These are phyloP conservation scores for Dryadula phaetusa DNA, from an alignment of 2,888 invertebrate species.

Conservation along the genomic window DNA sequence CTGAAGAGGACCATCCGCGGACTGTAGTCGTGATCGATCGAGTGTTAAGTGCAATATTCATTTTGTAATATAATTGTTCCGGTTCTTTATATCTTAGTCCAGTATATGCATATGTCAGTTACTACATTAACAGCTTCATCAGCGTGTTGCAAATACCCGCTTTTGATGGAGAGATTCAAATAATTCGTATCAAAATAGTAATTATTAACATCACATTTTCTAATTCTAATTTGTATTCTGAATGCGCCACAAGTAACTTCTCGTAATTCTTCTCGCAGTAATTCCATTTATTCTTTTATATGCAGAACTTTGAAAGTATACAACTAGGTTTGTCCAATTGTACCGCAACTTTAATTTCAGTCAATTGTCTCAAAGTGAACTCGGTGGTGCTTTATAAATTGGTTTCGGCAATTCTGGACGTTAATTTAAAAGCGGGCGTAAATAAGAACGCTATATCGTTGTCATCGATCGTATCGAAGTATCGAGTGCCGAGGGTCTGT, in stretches of 20 bases:
- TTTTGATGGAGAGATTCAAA: neutral
- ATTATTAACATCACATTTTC: too few species aligned
- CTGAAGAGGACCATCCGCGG: neutral
- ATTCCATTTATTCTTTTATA: neutral
- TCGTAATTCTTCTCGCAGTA: neutral
- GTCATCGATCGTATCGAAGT: neutral
- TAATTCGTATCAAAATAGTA: neutral
- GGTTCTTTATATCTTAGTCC: neutral
- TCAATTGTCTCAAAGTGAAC: conserved; percentile 2
- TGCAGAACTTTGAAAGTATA: neutral
- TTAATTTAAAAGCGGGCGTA: neutral
- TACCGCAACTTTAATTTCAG: neutral
- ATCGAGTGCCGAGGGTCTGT: neutral
- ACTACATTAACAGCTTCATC: too few species aligned
- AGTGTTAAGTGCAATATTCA: neutral
- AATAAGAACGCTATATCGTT: neutral
- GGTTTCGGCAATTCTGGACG: neutral
- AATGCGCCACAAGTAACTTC: neutral
- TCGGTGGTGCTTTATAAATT: neutral
- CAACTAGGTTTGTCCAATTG: neutral
- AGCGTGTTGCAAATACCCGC: conserved; percentile 1
- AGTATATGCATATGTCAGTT: too few species aligned
- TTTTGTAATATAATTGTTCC: neutral
- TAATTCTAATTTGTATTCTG: conserved; percentile 11
- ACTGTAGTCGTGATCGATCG: neutral